These are phyloP conservation scores for Hozukius guyotensis DNA, from an alignment of 2,797 vertebrate species.

Conservation along the genomic window DNA sequence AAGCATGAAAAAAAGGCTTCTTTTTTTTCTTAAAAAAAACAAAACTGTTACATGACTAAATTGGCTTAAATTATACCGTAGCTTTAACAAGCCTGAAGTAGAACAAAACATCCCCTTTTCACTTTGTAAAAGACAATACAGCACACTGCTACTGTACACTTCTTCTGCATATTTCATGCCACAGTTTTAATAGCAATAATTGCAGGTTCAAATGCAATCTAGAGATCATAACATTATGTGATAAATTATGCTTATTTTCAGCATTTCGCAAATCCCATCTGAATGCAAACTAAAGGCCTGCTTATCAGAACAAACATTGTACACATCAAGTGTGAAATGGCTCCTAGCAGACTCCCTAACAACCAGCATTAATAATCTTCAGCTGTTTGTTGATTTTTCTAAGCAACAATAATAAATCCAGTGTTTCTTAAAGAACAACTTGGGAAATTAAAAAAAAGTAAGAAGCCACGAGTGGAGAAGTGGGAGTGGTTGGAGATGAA, in stretches of 20 bases:
- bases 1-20: not conserved
- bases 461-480: not conserved
- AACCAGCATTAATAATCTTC: not conserved
- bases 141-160: not conserved
- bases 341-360: not conserved
- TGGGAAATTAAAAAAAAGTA: not conserved
- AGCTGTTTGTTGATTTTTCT: not conserved
- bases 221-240: not conserved
- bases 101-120: not conserved
- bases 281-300: not conserved
- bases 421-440: not conserved
- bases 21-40: not conserved
- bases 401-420: slow-evolving; percentile 4
- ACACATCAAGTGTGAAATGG: not conserved
- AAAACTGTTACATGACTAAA: not conserved
- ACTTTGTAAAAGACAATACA: not conserved
- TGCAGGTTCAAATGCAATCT: not conserved
- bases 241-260: not conserved
- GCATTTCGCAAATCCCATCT: not conserved
- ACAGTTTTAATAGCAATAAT: not conserved
- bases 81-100: not conserved
- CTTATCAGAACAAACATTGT: not conserved
- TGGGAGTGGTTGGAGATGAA: slow-evolving; percentile 50
- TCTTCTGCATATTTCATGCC: not conserved
- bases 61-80: slow-evolving; percentile 7